Evolutionary conservation across 2,113 vertebrate species (phyloP).

Genomic region (Apodemus sylvaticus): DNA sequence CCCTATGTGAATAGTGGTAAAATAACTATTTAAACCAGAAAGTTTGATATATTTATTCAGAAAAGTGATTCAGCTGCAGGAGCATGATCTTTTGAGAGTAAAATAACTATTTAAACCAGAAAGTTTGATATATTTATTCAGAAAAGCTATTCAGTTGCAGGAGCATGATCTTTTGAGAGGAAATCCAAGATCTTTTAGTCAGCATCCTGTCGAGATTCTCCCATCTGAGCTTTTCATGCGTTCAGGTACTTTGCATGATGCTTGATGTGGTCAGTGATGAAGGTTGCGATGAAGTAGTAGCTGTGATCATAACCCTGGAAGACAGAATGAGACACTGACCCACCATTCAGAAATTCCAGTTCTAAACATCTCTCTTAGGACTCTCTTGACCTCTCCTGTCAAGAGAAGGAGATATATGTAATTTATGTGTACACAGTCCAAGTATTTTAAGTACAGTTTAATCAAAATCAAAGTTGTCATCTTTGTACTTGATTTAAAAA

Average conservation of each 20-base stretch:
- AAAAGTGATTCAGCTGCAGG: constrained; percentile 34
- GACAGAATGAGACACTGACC: constrained; percentile 6
- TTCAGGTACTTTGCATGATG: constrained; percentile 97
- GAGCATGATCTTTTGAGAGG: constrained; percentile 21
- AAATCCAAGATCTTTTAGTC: constrained; percentile 31
- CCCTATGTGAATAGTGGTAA: constrained; percentile 1
- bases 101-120: constrained; percentile 49
- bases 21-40: constrained; percentile 49
- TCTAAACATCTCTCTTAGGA: neutral
- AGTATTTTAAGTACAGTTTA: constrained; percentile 10
- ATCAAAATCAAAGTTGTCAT: constrained; percentile 34
- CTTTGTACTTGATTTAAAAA: neutral
- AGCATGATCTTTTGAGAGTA: constrained; percentile 13
- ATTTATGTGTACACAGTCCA: neutral
- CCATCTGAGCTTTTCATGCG: constrained; percentile 82
- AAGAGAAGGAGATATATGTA: too few relatives aligned
- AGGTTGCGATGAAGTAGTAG: constrained; percentile 97
- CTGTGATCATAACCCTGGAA: constrained; percentile 97
- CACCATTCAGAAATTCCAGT: neutral
- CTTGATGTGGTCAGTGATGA: constrained; percentile 95
- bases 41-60: constrained; percentile 66
- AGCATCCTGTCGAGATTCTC: neutral
- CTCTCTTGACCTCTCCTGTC: neutral
- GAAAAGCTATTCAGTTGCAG: constrained; percentile 28
- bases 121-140: constrained; percentile 68